Evolutionary conservation across 2,797 vertebrate species (phyloP).

Genomic region (Catharus ustulatus): DNA sequence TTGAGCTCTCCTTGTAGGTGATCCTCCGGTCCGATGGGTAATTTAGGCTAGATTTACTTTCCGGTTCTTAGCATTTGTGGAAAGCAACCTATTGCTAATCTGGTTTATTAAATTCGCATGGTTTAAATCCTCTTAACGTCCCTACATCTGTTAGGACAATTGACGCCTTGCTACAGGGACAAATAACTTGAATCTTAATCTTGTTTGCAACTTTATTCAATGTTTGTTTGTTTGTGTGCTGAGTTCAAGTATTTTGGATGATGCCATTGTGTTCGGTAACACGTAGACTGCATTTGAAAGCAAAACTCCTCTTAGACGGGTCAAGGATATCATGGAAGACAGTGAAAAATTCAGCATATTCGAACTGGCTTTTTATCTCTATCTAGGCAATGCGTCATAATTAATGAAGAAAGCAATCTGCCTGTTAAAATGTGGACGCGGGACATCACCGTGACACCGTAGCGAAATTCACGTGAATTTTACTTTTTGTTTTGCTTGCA

Average conservation of each 20-base stretch:
- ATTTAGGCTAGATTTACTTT: constrained; percentile 48
- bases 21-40: constrained; percentile 17
- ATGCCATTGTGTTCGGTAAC: constrained; percentile 2
- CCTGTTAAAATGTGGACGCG: not conserved
- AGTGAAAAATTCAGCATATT: not conserved
- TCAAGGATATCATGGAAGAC: not conserved
- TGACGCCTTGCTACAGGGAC: constrained; percentile 76
- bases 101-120: constrained; percentile 78
- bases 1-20: not conserved
- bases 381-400: not conserved
- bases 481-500: not conserved
- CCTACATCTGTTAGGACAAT: constrained; percentile 86
- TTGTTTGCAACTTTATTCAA: constrained; percentile 87
- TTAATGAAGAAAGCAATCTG: constrained; percentile 6
- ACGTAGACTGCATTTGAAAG: not conserved
- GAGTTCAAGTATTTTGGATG: constrained; percentile 66
- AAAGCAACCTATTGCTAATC: constrained; percentile 81
- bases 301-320: not conserved
- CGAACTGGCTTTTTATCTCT: not conserved
- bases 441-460: not conserved
- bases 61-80: constrained; percentile 65
- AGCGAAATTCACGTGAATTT: not conserved
- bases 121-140: constrained; percentile 86
- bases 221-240: constrained; percentile 76
- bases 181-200: constrained; percentile 85